Evolutionary conservation across 2,888 invertebrate species (phyloP), one percentile per base, ranked within the genome.

Genomic region (Hyalella azteca): DNA sequence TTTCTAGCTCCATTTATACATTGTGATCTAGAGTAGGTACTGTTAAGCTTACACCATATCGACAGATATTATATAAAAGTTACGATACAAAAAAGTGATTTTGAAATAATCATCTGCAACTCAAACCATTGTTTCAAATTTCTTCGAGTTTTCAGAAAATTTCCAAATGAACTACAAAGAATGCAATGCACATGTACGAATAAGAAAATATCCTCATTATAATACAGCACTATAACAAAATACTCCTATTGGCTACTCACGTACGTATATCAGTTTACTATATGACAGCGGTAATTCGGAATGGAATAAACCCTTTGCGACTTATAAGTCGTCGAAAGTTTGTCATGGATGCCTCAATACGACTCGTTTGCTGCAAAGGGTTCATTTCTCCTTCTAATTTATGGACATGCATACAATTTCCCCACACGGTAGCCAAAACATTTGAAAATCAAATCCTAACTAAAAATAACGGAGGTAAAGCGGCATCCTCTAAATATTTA

Each of bases 1-100:
- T 22, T 66, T 66, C 66, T 66, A 66, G 36, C 66, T 36, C 29
- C 36, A 32, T 66, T 66, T 66, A 66, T 66, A 66, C 66, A 66
- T 66, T 66, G 66, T 66, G 66, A 66, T 66, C 66, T 66, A 66
- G 66, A 66, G 66, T 66, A 66, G 66, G 66, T 66, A 66, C 66
- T 66, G 66, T 66, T 66, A 66, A 36, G 66, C 66, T 66, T 66
- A 66, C 66, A 66, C 36, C 66, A 36, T 66, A 66, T 66, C 36
- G 36, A 66, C 66, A 66, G 36, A 66, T 36, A 66, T 36, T 66
- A 66, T 66, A 66, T 60, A 66, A 66, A 66, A 66, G 36, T 7
- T 66, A 66, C 39, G 19, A 66, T 66, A 36, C 22, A 66, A 36
- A 5, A 13, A 36, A 66, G 22, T 36, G 36, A 66, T 66, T 66